phyloP scores from a whole-genome alignment of 1,140 invertebrate genomes.

The Calycopis cecrops region DNA sequence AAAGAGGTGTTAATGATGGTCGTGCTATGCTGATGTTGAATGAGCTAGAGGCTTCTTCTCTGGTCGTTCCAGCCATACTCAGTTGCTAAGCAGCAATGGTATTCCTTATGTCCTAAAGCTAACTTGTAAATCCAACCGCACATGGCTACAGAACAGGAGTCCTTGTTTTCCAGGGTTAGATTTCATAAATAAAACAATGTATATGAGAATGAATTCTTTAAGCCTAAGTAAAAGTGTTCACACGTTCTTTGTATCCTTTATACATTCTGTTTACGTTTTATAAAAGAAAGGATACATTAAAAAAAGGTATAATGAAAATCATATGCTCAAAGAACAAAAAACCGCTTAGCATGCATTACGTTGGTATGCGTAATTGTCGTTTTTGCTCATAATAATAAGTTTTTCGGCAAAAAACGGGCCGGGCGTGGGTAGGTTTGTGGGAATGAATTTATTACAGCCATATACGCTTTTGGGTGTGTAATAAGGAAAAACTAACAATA shows the following conservation, averaged over 20 bases:
- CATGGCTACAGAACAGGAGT: too few species aligned
- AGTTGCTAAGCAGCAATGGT: too few species aligned
- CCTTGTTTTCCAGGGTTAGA: too few species aligned
- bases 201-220: too few species aligned
- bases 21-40: too few species aligned
- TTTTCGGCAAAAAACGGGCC: constrained; percentile 25
- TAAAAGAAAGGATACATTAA: constrained; percentile 9
- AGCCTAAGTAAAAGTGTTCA: too few species aligned
- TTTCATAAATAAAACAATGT: too few species aligned
- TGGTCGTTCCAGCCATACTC: too few species aligned
- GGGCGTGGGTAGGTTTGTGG: constrained; percentile 19
- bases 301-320: constrained; percentile 1
- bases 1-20: too few species aligned
- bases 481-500: constrained; percentile 33
- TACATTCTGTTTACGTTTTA: background rate
- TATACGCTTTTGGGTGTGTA: constrained; percentile 23
- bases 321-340: constrained; percentile 14
- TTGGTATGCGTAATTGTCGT: constrained; percentile 23
- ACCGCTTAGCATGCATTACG: constrained; percentile 17
- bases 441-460: constrained; percentile 31
- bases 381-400: constrained; percentile 32
- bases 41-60: too few species aligned
- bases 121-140: too few species aligned
- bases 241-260: background rate
- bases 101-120: too few species aligned